Percentiles rank a stretch among this genome's conserved stretches.
phyloP scores from a whole-genome alignment of 1,140 invertebrate species.

The Euwallacea fornicatus region DNA sequence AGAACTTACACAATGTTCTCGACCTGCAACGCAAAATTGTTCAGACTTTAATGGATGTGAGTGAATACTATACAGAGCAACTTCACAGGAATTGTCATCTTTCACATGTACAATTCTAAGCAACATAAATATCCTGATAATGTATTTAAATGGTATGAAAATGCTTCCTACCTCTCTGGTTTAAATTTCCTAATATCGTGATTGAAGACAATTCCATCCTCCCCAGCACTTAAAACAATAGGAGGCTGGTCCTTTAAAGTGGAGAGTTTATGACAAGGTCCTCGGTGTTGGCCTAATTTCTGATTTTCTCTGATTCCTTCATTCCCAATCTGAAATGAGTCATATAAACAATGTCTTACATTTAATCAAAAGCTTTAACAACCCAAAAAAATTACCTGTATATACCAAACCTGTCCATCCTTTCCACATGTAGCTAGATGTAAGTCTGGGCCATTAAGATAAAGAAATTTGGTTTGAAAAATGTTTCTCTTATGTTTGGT shows the following conservation, averaged over 20 bases:
- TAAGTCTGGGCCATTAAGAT: conserved; percentile 66
- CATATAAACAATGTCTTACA: too few species aligned
- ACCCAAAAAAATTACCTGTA: conserved; percentile 10
- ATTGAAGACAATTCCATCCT: conserved; percentile 80
- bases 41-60: conserved; percentile 76
- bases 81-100: conserved; percentile 58
- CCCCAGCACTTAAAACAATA: conserved; percentile 81
- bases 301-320: conserved; percentile 57
- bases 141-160: neutral
- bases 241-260: conserved; percentile 74
- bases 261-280: conserved; percentile 78
- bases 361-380: too few species aligned
- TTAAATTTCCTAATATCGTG: conserved; percentile 77
- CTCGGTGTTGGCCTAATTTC: conserved; percentile 70
- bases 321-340: conserved; percentile 52
- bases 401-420: conserved; percentile 77
- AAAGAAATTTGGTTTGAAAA: conserved; percentile 79
- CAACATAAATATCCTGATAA: conserved; percentile 35
- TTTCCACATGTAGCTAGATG: conserved; percentile 85
- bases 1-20: conserved; percentile 50
- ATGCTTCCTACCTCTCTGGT: conserved; percentile 60
- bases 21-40: conserved; percentile 82
- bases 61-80: conserved; percentile 84
- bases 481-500: conserved; percentile 86
- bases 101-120: conserved; percentile 68